Evolutionary conservation across 1,140 invertebrate genomes (phyloP).

Genomic region (Parapsyche elsis): DNA sequence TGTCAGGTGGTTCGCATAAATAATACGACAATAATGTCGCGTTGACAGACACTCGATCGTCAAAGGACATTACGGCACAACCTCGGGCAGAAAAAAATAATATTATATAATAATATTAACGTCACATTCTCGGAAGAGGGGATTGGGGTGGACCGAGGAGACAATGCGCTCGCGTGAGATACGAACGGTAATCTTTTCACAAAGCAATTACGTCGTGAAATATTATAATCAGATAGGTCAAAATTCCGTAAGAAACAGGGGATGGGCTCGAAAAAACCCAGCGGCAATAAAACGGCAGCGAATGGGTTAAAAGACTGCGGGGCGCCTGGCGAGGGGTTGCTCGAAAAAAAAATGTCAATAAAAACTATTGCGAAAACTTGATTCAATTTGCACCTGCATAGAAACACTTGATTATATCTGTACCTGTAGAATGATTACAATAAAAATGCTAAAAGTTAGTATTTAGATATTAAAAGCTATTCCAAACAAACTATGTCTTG

Average conservation of each 20-base stretch:
- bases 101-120: neutral
- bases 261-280: neutral
- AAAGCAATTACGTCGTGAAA: constrained; percentile 55
- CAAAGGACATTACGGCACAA: constrained; percentile 25
- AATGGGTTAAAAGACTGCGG: constrained; percentile 43
- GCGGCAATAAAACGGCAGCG: constrained; percentile 48
- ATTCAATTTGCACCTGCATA: too few species aligned
- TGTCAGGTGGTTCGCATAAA: constrained; percentile 50
- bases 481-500: too few species aligned
- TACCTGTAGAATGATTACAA: too few species aligned
- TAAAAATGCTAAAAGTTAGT: too few species aligned
- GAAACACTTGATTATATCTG: too few species aligned
- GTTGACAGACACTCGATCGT: constrained; percentile 48
- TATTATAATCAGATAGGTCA: constrained; percentile 55
- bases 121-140: constrained; percentile 28
- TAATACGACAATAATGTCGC: constrained; percentile 51
- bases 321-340: constrained; percentile 27
- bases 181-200: constrained; percentile 51
- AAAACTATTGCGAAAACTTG: neutral
- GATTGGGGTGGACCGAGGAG: neutral
- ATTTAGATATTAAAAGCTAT: too few species aligned
- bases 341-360: neutral
- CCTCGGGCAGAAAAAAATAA: neutral
- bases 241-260: constrained; percentile 20
- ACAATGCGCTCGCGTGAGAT: constrained; percentile 33